Evolutionary conservation across 1,140 invertebrate genomes (phyloP), one percentile per base, ranked within the genome.

Genomic region (Euura saliciscinereae): DNA sequence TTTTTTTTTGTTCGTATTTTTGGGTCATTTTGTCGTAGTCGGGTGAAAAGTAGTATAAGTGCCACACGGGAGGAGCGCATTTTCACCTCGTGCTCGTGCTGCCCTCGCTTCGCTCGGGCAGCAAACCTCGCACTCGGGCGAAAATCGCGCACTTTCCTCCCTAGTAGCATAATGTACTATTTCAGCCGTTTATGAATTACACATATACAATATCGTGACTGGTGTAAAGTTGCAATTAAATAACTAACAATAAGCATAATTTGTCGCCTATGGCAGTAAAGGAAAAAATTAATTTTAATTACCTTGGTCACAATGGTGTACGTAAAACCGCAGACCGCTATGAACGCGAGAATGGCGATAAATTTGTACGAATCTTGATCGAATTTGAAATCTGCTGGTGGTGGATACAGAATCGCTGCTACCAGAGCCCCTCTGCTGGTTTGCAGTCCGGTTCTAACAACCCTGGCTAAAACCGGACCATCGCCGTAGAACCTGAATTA

Each of bases 311-410:
- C 88, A 43, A 98, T 86, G 0, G 96, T 97, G 79, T 98, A 98
- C 44, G 95, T 87, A 71, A 97, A 93, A 1, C 96, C 97, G 59
- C 92, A 69, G 0, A 89, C 81, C 10, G 96, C 94, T 66, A 98
- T 93, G 28, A 91, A 69, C 2, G 93, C 92, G 43, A 99, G 85
- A 74, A 97, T 93, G 13, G 92, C 91, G 71, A 99, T 94, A 84
- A 97, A 98, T 83, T 95, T 96, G 84, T 97, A 97, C 0, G 96
- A 94, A 85, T 98, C 97, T 72, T 93, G 91, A 79, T 98, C 96
- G 82, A 99, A 98, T 85, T 97, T 95, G 87, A 97, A 98, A 86
- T 98, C 96, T 0, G 96, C 94, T 0, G 97, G 97, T 68, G 97
- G 96, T 44, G 97, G 97, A 84, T 97, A 98, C 66, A 99, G 87